Percentiles rank a stretch among this genome's conserved stretches.
Evolutionary conservation across 2,888 invertebrate species (phyloP).

Genomic region (Eupelmus urozonus): DNA sequence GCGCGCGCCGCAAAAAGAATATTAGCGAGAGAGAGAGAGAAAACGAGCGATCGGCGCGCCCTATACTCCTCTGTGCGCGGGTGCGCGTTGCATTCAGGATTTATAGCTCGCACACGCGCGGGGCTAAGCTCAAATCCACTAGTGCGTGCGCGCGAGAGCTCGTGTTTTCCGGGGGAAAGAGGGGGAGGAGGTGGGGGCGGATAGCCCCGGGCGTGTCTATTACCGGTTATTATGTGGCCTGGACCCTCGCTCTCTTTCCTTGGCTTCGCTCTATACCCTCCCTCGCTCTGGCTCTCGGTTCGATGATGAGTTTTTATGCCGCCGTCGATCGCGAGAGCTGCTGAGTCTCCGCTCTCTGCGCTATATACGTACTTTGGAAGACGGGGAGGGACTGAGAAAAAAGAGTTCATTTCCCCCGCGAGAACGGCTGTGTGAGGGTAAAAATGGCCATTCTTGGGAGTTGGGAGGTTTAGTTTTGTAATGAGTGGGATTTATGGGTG

Average conservation of each 20-base stretch:
- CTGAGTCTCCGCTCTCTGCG: background rate
- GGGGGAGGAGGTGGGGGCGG: slow-evolving; percentile 55
- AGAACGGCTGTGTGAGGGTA: slow-evolving; percentile 5
- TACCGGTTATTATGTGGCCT: slow-evolving; percentile 64
- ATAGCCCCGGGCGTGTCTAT: slow-evolving; percentile 64
- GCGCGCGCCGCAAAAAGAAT: slow-evolving; percentile 21
- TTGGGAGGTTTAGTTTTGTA: slow-evolving; percentile 33
- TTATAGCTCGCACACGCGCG: background rate
- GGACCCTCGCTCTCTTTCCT: slow-evolving; percentile 38
- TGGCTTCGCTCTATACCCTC: slow-evolving; percentile 8
- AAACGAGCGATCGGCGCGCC: slow-evolving; percentile 2
- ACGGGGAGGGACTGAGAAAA: too few species aligned
- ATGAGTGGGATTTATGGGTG: slow-evolving; percentile 42
- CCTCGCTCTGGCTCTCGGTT: slow-evolving; percentile 21
- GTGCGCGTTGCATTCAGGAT: too few species aligned
- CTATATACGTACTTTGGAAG: too few species aligned
- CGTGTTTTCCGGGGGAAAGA: slow-evolving; percentile 49
- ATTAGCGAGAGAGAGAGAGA: slow-evolving; percentile 7
- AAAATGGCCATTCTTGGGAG: too few species aligned
- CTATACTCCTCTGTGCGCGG: background rate
- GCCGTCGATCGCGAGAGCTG: slow-evolving; percentile 48
- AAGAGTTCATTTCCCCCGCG: slow-evolving; percentile 45
- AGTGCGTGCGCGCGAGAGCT: background rate
- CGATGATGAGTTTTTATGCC: slow-evolving; percentile 58
- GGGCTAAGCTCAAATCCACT: background rate